phyloP scores from a whole-genome alignment of 2,888 invertebrate species.

The Thymelicus lineola region DNA sequence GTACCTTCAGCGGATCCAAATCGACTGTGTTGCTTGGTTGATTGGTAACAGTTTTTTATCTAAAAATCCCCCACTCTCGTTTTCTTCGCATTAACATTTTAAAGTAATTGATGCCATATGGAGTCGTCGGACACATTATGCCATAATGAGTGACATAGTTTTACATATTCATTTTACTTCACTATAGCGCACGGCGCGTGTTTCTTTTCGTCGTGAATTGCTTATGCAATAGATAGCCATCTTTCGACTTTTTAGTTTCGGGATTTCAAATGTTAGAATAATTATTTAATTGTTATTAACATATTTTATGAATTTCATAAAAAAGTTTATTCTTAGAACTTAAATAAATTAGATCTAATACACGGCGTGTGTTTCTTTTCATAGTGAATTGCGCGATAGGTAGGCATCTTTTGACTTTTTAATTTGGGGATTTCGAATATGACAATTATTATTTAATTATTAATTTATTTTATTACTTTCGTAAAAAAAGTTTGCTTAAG shows the following conservation, averaged over 20 bases:
- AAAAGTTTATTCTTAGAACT: too few relatives aligned
- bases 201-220: conserved; percentile 57
- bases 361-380: too few relatives aligned
- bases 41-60: conserved; percentile 80
- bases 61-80: conserved; percentile 72
- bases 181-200: conserved; percentile 60
- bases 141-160: conserved; percentile 73
- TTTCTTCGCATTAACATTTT: conserved; percentile 74
- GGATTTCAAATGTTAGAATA: background rate
- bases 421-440: too few relatives aligned
- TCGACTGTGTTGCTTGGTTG: conserved; percentile 72
- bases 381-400: too few relatives aligned
- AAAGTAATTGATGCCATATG: conserved; percentile 65
- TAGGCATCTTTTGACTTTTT: too few relatives aligned
- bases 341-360: too few relatives aligned
- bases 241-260: conserved; percentile 22
- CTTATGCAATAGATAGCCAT: conserved; percentile 58
- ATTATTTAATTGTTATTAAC: too few relatives aligned
- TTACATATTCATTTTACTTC: conserved; percentile 70
- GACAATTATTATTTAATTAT: too few relatives aligned
- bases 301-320: too few relatives aligned
- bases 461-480: too few relatives aligned
- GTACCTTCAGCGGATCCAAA: conserved; percentile 64
- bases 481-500: too few relatives aligned
- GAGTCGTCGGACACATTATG: conserved; percentile 69